These are phyloP conservation scores for Helicoverpa assulta DNA, from an alignment of 2,888 invertebrate genomes.

Conservation along the genomic window DNA sequence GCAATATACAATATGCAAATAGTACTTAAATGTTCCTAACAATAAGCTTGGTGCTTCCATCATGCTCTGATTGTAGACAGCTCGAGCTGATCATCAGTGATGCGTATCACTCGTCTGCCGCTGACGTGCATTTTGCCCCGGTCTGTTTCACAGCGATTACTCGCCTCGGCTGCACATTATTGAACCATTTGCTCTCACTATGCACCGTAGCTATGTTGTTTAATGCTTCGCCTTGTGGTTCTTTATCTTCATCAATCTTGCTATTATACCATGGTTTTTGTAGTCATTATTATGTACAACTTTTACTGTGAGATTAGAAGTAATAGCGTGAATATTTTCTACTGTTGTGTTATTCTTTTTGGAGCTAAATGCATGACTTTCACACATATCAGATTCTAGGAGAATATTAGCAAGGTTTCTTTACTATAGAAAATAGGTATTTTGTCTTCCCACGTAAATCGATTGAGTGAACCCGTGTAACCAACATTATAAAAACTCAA, in stretches of 20 bases:
- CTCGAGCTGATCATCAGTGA: slow-evolving; percentile 14
- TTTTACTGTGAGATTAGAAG: neutral
- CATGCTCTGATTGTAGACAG: slow-evolving; percentile 53
- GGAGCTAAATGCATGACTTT: too few species aligned
- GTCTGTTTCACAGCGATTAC: slow-evolving; percentile 62
- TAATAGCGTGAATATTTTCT: neutral
- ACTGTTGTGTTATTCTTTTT: neutral
- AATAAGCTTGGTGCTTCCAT: slow-evolving; percentile 15
- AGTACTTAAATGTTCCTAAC: neutral
- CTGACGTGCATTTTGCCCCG: slow-evolving; percentile 48
- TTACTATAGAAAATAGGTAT: neutral
- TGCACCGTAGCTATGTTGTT: slow-evolving; percentile 10
- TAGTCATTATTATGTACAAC: neutral
- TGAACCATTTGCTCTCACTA: slow-evolving; percentile 24
- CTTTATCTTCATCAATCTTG: neutral
- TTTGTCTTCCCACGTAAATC: neutral
- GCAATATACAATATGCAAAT: too few species aligned
- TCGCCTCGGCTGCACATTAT: slow-evolving; percentile 42
- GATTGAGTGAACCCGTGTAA: neutral
- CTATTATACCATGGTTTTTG: neutral
- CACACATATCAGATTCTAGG: too few species aligned
- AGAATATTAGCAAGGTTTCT: neutral
- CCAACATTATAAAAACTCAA: neutral
- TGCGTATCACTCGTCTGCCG: slow-evolving; percentile 48
- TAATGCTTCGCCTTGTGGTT: slow-evolving; percentile 28